phyloP scores from a whole-genome alignment of 2,113 vertebrate species.

The Hyla sarda region DNA sequence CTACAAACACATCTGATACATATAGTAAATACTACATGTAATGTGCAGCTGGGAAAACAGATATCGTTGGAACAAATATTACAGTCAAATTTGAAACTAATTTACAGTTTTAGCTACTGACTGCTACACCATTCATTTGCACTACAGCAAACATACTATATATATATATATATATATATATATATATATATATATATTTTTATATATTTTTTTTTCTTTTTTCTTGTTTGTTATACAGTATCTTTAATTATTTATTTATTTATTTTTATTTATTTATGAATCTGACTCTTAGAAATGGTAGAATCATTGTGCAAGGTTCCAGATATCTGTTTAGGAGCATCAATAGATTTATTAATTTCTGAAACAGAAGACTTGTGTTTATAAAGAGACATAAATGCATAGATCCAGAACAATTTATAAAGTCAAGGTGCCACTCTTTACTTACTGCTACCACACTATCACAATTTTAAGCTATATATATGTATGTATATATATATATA shows the following conservation, averaged over 20 bases:
- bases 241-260: too few species aligned
- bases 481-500: too few species aligned
- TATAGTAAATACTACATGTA: background rate
- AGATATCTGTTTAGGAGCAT: background rate
- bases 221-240: too few species aligned
- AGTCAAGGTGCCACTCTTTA: too few species aligned
- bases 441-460: background rate
- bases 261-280: too few species aligned
- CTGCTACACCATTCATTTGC: background rate
- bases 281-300: background rate
- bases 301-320: background rate
- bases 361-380: too few species aligned
- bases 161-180: background rate
- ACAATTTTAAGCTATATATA: too few species aligned
- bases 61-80: background rate
- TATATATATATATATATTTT: too few species aligned
- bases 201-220: too few species aligned
- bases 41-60: background rate
- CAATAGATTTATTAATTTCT: background rate
- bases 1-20: background rate
- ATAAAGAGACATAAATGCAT: too few species aligned
- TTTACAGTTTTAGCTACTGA: background rate
- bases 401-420: too few species aligned
- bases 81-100: background rate
- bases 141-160: background rate